Conservation (phyloP, 1,140 invertebrate genomes). For the Rhopalosiphum padi region DNA sequence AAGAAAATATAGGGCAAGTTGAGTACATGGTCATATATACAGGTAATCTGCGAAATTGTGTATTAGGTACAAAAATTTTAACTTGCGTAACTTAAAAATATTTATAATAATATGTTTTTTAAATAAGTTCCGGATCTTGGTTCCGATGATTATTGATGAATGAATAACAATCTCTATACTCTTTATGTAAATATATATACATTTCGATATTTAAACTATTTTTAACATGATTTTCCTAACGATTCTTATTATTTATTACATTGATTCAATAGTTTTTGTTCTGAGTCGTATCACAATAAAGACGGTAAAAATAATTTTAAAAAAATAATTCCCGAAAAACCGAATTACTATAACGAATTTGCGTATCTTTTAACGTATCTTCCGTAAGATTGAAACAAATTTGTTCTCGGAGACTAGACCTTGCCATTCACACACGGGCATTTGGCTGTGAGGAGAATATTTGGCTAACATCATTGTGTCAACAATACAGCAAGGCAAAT, state of each 20-base stretch:
- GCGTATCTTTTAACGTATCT: no score
- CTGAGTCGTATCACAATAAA: background rate
- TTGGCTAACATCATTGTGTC: background rate
- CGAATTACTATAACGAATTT: background rate
- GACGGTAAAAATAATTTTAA: background rate
- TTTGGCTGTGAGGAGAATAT: background rate
- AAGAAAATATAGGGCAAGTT: no score
- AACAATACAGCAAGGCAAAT: background rate
- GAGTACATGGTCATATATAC: no score
- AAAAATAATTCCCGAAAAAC: background rate
- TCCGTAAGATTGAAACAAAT: background rate
- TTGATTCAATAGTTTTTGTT: background rate
- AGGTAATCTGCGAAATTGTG: no score
- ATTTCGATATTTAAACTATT: background rate
- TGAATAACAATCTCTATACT: no score
- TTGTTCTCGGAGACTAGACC: background rate
- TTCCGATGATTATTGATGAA: no score
- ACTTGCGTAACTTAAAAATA: no score
- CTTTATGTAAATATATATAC: background rate
- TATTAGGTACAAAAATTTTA: no score
- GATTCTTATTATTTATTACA: background rate
- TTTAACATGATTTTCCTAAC: background rate
- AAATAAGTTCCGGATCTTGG: no score
- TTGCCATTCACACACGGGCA: background rate
- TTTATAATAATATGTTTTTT: no score